Evolutionary conservation across 2,113 vertebrate species (phyloP).

Genomic region (Thryonomys swinderianus): DNA sequence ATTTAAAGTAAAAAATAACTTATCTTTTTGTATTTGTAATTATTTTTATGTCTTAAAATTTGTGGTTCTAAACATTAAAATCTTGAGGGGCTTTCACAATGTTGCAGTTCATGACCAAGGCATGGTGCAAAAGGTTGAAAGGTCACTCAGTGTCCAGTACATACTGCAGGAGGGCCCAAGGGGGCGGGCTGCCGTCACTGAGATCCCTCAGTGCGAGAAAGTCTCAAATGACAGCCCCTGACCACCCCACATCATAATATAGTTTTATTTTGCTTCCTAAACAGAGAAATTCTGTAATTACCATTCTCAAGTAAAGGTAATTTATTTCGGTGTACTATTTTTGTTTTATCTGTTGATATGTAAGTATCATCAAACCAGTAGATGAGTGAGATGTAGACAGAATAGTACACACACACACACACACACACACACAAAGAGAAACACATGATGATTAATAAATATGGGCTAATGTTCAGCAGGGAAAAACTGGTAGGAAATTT

Average conservation of each 20-base stretch:
- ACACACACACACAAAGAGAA: not conserved
- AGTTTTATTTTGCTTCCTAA: not conserved
- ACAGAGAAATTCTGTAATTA: constrained; percentile 35
- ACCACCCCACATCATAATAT: not conserved
- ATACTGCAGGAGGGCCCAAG: not conserved
- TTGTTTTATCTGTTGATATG: not conserved
- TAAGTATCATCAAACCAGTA: not conserved
- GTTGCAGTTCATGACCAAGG: not conserved
- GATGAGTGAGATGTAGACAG: not conserved
- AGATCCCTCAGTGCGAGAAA: not conserved
- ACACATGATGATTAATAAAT: not conserved
- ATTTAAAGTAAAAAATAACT: constrained; percentile 26
- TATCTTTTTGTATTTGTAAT: not conserved
- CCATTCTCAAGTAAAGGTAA: not conserved
- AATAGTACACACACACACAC: not conserved
- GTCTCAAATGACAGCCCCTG: not conserved
- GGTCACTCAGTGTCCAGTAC: not conserved
- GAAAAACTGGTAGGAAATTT: not conserved
- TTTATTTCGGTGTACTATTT: constrained; percentile 25
- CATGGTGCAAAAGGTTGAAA: not conserved
- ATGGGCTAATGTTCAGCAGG: not conserved
- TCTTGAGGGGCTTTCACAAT: not conserved
- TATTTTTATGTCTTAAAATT: not conserved
- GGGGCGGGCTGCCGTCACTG: not conserved
- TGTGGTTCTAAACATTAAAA: constrained; percentile 16